Base-by-base conservation (phyloP, 1,140 invertebrate genomes). In the Drosophila lini region DNA sequence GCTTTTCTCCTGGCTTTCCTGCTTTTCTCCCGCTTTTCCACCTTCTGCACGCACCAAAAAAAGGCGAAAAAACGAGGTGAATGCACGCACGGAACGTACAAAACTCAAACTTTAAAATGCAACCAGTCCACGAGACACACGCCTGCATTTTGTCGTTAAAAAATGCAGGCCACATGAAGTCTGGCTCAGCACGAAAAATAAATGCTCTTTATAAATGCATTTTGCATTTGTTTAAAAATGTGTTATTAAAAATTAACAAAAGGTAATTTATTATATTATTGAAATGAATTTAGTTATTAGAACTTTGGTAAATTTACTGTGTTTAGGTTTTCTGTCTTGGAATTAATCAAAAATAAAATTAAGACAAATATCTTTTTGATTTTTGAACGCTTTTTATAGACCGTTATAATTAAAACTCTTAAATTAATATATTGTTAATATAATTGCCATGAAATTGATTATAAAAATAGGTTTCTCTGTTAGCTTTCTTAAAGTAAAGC, bases 61-160 rank as follows among this genome's bases (percentile, higher is more conserved):
- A 82, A 55, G 77, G 61, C 73, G 53, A 64, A 68, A 81, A 83
- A 81, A 81, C 84, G 83, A 89, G 86, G 86, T 90, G 89, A 90
- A 90, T 90, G 86, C 77, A 91, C 86, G 77, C 86, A 68, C 69
- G 68, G 69, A 60, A 90, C 82, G 81, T 90, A 68, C 75, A 73
- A 86, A 90, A 86, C 80, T 90, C 88, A 71, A 90, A 90, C 86
- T 90, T 90, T 90, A 88, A 90, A 89, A 83, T 89, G 84, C 84
- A 89, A 76, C 69, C 74, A 89, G 61, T 67, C 47, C 81, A 77
- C 78, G 25, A 81, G 59, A 83, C 63, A 79, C 75, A 71, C 78
- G 61, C 60, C 52, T 75, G 78, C 45, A 80, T 60, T 80, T 79
- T 79, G 62, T 74, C 47, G 53, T 65, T 59, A 80, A 69, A 71